Evolutionary conservation across 2,888 invertebrate genomes (phyloP).

Genomic region (Drosophila greeni): DNA sequence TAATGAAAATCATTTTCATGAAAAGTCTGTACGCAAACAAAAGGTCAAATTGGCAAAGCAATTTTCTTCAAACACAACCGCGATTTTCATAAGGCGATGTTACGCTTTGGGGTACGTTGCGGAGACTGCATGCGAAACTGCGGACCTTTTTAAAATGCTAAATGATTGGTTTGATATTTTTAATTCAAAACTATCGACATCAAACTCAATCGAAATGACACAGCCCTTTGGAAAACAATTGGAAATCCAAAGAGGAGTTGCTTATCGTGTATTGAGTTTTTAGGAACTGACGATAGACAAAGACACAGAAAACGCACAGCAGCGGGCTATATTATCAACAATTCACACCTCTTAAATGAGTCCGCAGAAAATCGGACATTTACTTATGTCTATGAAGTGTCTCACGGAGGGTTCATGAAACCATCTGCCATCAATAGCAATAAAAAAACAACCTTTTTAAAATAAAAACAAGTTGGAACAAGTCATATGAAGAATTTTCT

Average conservation of each 20-base stretch:
- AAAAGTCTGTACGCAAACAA: neutral
- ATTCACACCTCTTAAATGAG: too few relatives aligned
- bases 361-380: too few relatives aligned
- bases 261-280: neutral
- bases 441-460: too few relatives aligned
- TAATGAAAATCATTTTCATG: neutral
- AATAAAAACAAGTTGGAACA: too few relatives aligned
- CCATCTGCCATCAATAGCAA: too few relatives aligned
- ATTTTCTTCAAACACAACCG: neutral
- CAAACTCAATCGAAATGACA: neutral
- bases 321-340: too few relatives aligned
- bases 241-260: neutral
- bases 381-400: too few relatives aligned
- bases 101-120: neutral
- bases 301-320: too few relatives aligned
- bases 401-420: too few relatives aligned
- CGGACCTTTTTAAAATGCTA: neutral
- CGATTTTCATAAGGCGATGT: neutral
- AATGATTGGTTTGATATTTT: slow-evolving; percentile 2
- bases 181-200: neutral
- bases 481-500: too few relatives aligned
- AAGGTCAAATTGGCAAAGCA: neutral
- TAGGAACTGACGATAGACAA: too few relatives aligned
- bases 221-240: neutral
- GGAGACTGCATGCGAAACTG: neutral